Evolutionary conservation across 2,797 vertebrate species (phyloP).

Genomic region (Hephaestus fuliginosus): DNA sequence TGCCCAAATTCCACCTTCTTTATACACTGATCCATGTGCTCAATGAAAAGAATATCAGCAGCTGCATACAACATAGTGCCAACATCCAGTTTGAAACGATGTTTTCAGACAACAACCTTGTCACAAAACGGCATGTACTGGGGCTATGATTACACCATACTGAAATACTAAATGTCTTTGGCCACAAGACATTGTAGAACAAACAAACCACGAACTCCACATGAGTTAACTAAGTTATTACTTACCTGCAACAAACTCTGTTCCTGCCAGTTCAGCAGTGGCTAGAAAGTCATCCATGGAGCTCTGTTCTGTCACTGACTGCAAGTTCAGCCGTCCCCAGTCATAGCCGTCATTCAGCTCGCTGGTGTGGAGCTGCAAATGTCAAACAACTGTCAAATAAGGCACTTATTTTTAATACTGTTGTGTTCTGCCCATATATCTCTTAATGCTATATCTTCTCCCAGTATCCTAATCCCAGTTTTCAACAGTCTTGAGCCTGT

Average conservation of each 20-base stretch:
- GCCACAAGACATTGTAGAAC: neutral
- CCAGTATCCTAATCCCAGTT: no score
- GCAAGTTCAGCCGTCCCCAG: slow-evolving; percentile 92
- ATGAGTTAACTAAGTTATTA: neutral
- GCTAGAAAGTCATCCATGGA: slow-evolving; percentile 96
- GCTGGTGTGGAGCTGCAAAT: slow-evolving; percentile 91
- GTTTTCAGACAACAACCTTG: neutral
- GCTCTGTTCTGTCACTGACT: slow-evolving; percentile 95
- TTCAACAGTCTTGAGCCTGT: no score
- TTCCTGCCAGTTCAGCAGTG: slow-evolving; percentile 94
- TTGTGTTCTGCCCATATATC: neutral
- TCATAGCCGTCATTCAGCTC: slow-evolving; percentile 93
- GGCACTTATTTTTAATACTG: neutral
- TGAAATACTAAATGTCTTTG: neutral
- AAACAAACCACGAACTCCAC: neutral
- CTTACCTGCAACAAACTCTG: slow-evolving; percentile 93
- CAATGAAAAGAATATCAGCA: neutral
- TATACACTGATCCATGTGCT: neutral
- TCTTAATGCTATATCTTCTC: neutral
- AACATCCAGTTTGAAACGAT: neutral
- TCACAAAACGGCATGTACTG: neutral
- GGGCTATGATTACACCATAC: no score
- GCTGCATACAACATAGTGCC: neutral
- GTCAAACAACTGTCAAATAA: neutral
- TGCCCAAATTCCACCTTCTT: neutral